phyloP scores from a whole-genome alignment of 2,888 invertebrate genomes.

The Microchrysa polita region DNA sequence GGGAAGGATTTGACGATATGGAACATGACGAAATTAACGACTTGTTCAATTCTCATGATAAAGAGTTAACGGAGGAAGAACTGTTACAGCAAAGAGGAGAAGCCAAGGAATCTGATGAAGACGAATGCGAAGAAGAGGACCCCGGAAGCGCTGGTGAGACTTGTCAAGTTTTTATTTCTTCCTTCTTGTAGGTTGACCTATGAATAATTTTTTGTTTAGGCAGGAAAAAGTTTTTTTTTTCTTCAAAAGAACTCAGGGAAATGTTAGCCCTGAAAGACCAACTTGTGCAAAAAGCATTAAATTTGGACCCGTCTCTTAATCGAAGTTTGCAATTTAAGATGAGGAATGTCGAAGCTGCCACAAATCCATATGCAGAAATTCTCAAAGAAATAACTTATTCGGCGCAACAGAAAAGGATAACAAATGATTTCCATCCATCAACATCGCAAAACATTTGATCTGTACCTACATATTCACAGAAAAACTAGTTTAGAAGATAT shows the following conservation, averaged over 20 bases:
- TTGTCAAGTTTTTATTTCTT: neutral
- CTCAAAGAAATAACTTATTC: neutral
- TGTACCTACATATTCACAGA: no score
- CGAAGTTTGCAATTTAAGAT: no score
- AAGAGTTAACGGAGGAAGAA: slow-evolving; percentile 3
- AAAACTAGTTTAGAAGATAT: no score
- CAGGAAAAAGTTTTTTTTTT: neutral
- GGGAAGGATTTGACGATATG: slow-evolving; percentile 7
- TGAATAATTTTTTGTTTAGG: no score
- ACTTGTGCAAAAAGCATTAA: slow-evolving; percentile 1
- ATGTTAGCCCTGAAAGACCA: neutral
- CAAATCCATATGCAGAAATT: slow-evolving; percentile 14
- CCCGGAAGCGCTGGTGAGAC: slow-evolving; percentile 1
- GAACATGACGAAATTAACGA: slow-evolving; percentile 2
- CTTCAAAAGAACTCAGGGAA: slow-evolving; percentile 1
- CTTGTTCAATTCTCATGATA: slow-evolving; percentile 9
- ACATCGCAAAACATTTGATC: no score
- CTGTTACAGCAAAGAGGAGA: neutral
- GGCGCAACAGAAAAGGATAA: neutral
- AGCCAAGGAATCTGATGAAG: slow-evolving; percentile 8
- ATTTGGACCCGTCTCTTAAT: slow-evolving; percentile 17
- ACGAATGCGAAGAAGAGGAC: slow-evolving; percentile 3
- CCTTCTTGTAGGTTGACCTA: neutral
- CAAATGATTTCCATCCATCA: no score
- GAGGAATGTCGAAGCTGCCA: neutral